Base-by-base conservation (phyloP, 2,888 invertebrate genomes). In the Osmoderma eremita region DNA sequence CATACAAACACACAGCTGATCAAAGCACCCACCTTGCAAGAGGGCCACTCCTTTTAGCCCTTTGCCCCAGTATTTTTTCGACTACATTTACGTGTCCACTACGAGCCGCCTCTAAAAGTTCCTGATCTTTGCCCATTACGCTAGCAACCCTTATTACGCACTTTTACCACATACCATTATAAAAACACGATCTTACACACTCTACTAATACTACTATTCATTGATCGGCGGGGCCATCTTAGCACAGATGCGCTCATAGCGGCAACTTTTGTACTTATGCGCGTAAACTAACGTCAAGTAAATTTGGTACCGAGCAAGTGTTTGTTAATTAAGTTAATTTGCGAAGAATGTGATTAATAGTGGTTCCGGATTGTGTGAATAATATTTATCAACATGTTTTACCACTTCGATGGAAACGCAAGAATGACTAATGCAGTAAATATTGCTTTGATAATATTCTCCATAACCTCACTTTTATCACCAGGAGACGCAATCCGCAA, bases 101-200 rank as follows among this genome's bases (percentile, higher is more conserved):
- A 78, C 97, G 90, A 75, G 97, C 95, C 77, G 96, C 97, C 82
- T 97, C 97, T 83, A 97, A 87, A 83, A 97, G 89, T 85, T 97
- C 97, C 84, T 96, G 95, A 84, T 97, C 97, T 85, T 95, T 95
- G 82, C 97, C 97, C 96, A 97, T 97, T 81, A 82, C 83, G 84
- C 83, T 83, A 83, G 73, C 74, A 75, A 71, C 51, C 62, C 69
- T 70, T 73, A 72, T 74, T 75, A 75, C 74, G 73, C 76, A 77
- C 77, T 77, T 77, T 77, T 78, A 75, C 68, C 76, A 76, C 75
- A 76, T 76, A 79, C 78, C 78, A 79, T 79, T 79, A 74, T 73
- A 75, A 70, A 78, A 77, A 78, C 78, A 78, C 78, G 71, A 74
- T 74, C 77, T 76, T 84, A 84, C 85, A 84, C 83, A 84, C 84